phyloP scores from a whole-genome alignment of 2,888 invertebrate genomes.

The Neoitamus cyanurus region DNA sequence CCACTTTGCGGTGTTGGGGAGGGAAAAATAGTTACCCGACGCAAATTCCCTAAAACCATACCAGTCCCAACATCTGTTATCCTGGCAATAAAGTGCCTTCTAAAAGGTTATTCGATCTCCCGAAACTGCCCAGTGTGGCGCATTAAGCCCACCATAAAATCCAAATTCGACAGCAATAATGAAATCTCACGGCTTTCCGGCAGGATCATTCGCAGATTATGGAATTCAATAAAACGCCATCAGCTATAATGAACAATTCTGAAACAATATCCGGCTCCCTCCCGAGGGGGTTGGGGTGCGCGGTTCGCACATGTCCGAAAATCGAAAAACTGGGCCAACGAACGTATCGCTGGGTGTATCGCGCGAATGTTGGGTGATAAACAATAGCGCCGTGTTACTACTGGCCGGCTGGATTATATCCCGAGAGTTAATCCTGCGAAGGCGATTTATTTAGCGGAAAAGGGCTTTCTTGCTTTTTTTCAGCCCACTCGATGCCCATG shows the following conservation, averaged over 20 bases:
- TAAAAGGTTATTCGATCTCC: background rate
- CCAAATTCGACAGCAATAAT: constrained; percentile 26
- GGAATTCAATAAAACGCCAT: constrained; percentile 37
- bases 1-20: background rate
- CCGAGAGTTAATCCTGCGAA: constrained; percentile 19
- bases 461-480: background rate
- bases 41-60: background rate
- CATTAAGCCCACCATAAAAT: constrained; percentile 4
- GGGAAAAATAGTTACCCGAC: background rate
- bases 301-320: background rate
- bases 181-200: constrained; percentile 30
- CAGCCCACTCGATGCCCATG: background rate
- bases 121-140: constrained; percentile 4
- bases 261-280: constrained; percentile 8
- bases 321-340: background rate
- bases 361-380: background rate
- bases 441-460: constrained; percentile 35
- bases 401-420: background rate
- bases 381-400: background rate
- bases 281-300: background rate
- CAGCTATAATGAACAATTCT: constrained; percentile 28
- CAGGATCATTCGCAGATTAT: constrained; percentile 30
- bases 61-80: background rate
- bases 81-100: background rate
- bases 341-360: background rate